phyloP scores from a whole-genome alignment of 2,797 vertebrate species.

The Fistularia commersonii region DNA sequence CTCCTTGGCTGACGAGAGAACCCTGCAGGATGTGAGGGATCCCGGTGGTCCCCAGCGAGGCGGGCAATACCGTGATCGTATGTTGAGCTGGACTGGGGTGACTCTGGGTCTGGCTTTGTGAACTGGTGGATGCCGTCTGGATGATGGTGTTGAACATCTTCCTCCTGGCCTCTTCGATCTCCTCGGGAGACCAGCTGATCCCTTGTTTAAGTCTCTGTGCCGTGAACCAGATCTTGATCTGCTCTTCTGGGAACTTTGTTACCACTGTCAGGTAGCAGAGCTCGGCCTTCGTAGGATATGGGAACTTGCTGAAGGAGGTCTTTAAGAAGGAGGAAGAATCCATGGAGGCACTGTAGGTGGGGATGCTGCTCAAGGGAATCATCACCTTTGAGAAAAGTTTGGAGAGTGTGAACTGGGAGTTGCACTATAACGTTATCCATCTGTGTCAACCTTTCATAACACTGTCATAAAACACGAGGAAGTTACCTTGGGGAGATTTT shows the following conservation, averaged over 20 bases:
- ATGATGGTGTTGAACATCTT: slow-evolving; percentile 99
- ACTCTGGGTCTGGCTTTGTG: slow-evolving; percentile 74
- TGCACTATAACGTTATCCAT: background rate
- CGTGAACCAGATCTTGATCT: slow-evolving; percentile 99
- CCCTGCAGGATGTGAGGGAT: slow-evolving; percentile 95
- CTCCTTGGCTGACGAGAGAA: slow-evolving; percentile 86
- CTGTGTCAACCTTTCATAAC: background rate
- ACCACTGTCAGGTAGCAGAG: slow-evolving; percentile 97
- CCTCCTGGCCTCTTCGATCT: slow-evolving; percentile 94
- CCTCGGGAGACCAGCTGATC: slow-evolving; percentile 98
- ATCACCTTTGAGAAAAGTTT: slow-evolving; percentile 84
- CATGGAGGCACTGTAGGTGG: slow-evolving; percentile 94
- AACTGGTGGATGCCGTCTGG: slow-evolving; percentile 84
- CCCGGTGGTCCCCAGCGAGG: slow-evolving; percentile 82
- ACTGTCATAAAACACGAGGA: background rate
- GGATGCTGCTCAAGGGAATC: slow-evolving; percentile 98
- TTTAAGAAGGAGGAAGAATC: slow-evolving; percentile 95
- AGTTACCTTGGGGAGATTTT: slow-evolving; percentile 87
- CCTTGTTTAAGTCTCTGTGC: slow-evolving; percentile 96
- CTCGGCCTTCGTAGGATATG: slow-evolving; percentile 96
- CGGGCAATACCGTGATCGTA: slow-evolving; percentile 92
- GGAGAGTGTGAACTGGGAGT: background rate
- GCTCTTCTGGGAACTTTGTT: slow-evolving; percentile 97
- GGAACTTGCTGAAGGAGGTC: slow-evolving; percentile 96
- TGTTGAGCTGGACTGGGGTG: slow-evolving; percentile 70